Conservation (phyloP, 2,797 vertebrate genomes). For the Manis javanica region DNA sequence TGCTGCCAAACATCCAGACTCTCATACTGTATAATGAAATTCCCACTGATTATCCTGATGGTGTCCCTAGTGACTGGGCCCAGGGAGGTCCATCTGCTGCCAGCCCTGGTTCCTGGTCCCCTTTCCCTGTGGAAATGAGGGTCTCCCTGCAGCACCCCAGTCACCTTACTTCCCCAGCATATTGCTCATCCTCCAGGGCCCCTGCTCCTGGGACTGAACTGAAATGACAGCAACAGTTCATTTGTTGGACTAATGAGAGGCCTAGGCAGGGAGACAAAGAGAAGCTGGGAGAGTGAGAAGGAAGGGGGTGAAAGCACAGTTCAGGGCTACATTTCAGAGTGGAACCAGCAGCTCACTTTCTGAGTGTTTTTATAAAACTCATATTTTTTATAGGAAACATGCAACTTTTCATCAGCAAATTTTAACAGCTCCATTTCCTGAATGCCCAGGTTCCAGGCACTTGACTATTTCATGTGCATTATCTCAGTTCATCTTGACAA, state of each 20-base stretch:
- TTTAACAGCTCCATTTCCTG: neutral
- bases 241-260: constrained; percentile 88
- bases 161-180: constrained; percentile 58
- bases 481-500: constrained; percentile 4
- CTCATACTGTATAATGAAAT: constrained; percentile 82
- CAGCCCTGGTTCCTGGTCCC: constrained; percentile 76
- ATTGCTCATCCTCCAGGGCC: constrained; percentile 77
- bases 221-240: constrained; percentile 81
- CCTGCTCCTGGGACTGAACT: constrained; percentile 71
- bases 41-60: constrained; percentile 83
- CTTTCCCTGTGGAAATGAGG: constrained; percentile 81
- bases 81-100: constrained; percentile 80
- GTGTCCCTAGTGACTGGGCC: constrained; percentile 78
- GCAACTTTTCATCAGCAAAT: neutral
- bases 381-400: neutral
- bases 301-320: neutral
- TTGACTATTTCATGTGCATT: neutral
- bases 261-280: constrained; percentile 47
- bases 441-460: neutral
- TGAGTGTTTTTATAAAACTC: neutral
- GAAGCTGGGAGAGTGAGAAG: constrained; percentile 63
- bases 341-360: neutral
- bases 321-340: neutral
- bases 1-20: constrained; percentile 84
- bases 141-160: constrained; percentile 76